A percentile compares a stretch with the other conserved stretches of the same genome.
These are phyloP conservation scores for Zhuqinia jingwanae DNA, from an alignment of 2,888 invertebrate species.

Conservation along the genomic window DNA sequence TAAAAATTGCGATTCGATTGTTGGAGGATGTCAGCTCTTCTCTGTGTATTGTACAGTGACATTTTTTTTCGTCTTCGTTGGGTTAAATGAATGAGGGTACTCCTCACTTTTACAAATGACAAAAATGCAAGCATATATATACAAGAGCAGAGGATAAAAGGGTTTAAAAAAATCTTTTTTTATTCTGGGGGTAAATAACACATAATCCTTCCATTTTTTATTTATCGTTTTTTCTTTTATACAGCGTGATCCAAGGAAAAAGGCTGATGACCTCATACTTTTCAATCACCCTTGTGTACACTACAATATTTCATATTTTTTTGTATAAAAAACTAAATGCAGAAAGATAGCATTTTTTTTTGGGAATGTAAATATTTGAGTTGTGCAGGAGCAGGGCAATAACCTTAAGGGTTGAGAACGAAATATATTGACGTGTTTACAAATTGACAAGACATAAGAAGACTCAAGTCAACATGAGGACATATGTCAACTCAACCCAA, in stretches of 20 bases:
- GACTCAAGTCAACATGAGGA: conserved; percentile 24
- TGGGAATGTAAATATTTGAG: conserved; percentile 60
- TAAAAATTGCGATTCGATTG: background rate
- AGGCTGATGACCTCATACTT: conserved; percentile 70
- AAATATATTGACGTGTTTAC: background rate
- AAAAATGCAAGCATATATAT: background rate
- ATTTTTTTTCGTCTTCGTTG: conserved; percentile 25
- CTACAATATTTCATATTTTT: background rate
- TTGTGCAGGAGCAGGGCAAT: conserved; percentile 62
- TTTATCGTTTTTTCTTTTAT: conserved; percentile 48
- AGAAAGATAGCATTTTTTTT: background rate
- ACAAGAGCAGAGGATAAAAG: background rate
- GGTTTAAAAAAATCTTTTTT: conserved; percentile 64
- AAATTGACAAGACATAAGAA: background rate
- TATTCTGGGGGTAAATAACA: conserved; percentile 62
- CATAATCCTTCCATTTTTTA: conserved; percentile 50
- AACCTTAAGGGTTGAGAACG: conserved; percentile 26
- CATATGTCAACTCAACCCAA: conserved; percentile 47
- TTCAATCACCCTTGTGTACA: no score
- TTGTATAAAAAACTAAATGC: background rate
- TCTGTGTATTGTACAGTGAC: conserved; percentile 32
- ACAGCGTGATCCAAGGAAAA: conserved; percentile 45
- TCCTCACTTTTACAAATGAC: background rate
- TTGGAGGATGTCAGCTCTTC: background rate
- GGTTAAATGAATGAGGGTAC: background rate